These are phyloP conservation scores for Propithecus deckenii DNA, from an alignment of 2,797 vertebrate species.

Conservation along the genomic window DNA sequence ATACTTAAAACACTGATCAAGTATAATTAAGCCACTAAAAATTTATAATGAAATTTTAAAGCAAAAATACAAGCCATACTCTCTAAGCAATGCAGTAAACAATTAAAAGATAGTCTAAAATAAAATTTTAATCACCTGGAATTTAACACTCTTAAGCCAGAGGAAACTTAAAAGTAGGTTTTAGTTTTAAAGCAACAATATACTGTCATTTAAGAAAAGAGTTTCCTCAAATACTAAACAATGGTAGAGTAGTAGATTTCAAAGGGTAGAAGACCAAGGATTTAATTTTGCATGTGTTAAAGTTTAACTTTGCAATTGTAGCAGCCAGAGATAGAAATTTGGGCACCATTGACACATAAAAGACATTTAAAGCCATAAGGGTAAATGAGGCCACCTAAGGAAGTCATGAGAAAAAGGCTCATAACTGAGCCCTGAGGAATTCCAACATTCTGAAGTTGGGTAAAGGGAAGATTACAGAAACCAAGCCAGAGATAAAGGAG, in stretches of 20 bases:
- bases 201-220: background rate
- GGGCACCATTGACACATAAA: background rate
- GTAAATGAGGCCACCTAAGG: background rate
- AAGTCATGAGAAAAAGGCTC: background rate
- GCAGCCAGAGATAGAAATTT: background rate
- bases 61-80: background rate
- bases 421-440: background rate
- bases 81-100: background rate
- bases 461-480: background rate
- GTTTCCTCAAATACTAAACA: background rate
- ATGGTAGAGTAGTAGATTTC: background rate
- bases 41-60: background rate
- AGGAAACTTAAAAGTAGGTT: background rate
- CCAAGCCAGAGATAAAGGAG: background rate
- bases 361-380: background rate
- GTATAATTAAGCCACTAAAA: slow-evolving; percentile 13
- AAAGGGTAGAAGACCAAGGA: background rate
- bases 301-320: background rate
- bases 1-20: background rate
- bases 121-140: background rate
- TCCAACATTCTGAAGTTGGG: background rate
- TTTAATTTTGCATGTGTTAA: background rate
- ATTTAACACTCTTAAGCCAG: background rate
- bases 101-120: background rate
- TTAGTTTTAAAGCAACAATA: slow-evolving; percentile 9